Evolutionary conservation across 2,113 vertebrate genomes (phyloP).

Genomic region (Probosciger aterrimus): DNA sequence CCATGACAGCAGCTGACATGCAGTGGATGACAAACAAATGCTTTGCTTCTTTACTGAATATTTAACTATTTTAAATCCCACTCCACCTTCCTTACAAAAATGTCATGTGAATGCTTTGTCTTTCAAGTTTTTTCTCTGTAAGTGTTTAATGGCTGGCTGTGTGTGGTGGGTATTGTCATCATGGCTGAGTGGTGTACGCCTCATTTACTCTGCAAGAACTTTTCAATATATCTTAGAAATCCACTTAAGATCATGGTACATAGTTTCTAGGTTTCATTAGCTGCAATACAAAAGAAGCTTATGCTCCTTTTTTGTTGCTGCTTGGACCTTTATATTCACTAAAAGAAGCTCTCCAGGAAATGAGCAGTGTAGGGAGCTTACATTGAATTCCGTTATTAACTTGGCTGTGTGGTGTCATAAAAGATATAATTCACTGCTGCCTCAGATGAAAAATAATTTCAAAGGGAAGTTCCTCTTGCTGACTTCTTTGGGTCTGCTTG

Average conservation of each 20-base stretch:
- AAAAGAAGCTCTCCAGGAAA: neutral
- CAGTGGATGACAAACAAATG: neutral
- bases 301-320: neutral
- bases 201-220: neutral
- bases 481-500: slow-evolving; percentile 12
- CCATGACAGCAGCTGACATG: neutral
- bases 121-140: neutral
- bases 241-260: neutral
- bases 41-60: neutral
- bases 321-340: neutral
- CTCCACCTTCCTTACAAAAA: neutral
- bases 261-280: neutral
- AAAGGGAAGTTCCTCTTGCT: neutral
- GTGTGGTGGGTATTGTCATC: neutral
- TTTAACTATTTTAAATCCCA: neutral
- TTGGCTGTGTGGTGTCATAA: neutral
- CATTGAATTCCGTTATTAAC: neutral
- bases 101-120: neutral
- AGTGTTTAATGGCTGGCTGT: neutral
- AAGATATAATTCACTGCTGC: neutral
- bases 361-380: neutral
- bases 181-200: neutral
- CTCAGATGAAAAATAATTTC: slow-evolving; percentile 15
- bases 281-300: neutral
- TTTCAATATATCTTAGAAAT: neutral